These are phyloP conservation scores for Thelaira solivaga DNA, from an alignment of 2,888 invertebrate species.

Conservation along the genomic window DNA sequence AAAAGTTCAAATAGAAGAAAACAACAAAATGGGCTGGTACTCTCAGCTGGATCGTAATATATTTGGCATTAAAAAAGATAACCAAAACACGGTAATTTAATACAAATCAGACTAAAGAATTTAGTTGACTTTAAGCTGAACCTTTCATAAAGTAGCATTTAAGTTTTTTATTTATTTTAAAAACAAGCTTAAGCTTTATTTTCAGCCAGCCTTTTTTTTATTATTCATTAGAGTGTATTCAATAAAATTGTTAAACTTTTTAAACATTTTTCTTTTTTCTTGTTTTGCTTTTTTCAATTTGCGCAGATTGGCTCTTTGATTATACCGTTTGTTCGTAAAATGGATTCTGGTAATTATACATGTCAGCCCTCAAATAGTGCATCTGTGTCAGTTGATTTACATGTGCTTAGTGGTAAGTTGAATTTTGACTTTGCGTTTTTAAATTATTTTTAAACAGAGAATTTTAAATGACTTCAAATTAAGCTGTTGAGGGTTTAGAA, in stretches of 20 bases:
- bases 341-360: constrained; percentile 87
- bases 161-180: too few species aligned
- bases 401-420: constrained; percentile 90
- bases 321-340: constrained; percentile 76
- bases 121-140: too few species aligned
- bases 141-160: too few species aligned
- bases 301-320: constrained; percentile 77
- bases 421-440: constrained; percentile 3
- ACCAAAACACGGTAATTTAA: constrained; percentile 74
- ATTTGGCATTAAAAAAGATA: constrained; percentile 73
- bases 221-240: too few species aligned
- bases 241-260: background rate
- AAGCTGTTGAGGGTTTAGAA: background rate
- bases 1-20: constrained; percentile 74
- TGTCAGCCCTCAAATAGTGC: constrained; percentile 95
- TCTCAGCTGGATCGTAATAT: constrained; percentile 75
- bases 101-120: too few species aligned
- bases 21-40: constrained; percentile 75
- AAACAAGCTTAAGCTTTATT: too few species aligned
- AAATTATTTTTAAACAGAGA: constrained; percentile 4
- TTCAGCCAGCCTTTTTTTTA: too few species aligned
- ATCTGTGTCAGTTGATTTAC: constrained; percentile 91
- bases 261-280: background rate
- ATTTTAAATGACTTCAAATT: constrained; percentile 6
- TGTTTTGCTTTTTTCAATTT: constrained; percentile 45